Evolutionary conservation across 2,888 invertebrate genomes (phyloP).

Genomic region (Netelia fuscicornis): DNA sequence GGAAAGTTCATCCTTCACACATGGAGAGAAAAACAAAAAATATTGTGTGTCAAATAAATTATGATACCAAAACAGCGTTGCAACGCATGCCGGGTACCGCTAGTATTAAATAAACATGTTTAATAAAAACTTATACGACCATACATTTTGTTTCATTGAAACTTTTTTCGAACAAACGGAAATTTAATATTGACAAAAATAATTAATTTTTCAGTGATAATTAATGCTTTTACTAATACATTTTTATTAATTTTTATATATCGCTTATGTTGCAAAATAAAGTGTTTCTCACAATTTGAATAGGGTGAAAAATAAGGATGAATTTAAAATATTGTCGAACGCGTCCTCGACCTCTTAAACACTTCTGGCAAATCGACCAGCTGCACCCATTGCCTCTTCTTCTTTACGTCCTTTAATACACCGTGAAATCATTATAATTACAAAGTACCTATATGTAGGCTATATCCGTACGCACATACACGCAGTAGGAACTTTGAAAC

Average conservation of each 20-base stretch:
- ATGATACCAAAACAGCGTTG: too few relatives aligned
- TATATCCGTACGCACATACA: slow-evolving; percentile 1
- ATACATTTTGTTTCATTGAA: background rate
- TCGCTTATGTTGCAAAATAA: too few relatives aligned
- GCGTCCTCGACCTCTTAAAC: slow-evolving; percentile 49
- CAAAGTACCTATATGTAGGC: slow-evolving; percentile 60
- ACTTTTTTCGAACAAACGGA: background rate
- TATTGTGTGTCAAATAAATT: too few relatives aligned
- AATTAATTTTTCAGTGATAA: too few relatives aligned
- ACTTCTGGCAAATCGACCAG: slow-evolving; percentile 46
- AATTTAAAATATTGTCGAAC: background rate
- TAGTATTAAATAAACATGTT: background rate
- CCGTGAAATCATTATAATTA: slow-evolving; percentile 81
- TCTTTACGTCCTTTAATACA: slow-evolving; percentile 75
- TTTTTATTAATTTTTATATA: too few relatives aligned
- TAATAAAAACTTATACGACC: background rate
- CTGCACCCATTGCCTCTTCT: slow-evolving; percentile 68
- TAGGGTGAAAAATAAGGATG: background rate
- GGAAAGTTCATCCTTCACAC: too few relatives aligned
- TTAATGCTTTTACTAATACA: too few relatives aligned
- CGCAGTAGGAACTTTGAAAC: slow-evolving; percentile 10
- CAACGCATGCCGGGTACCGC: too few relatives aligned
- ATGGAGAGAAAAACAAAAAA: too few relatives aligned
- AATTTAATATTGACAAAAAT: background rate
- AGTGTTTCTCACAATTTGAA: background rate